Percentiles rank a stretch among this genome's conserved stretches.
Conservation (phyloP, 1,140 invertebrate genomes). For the Drosophila biarmipes region DNA sequence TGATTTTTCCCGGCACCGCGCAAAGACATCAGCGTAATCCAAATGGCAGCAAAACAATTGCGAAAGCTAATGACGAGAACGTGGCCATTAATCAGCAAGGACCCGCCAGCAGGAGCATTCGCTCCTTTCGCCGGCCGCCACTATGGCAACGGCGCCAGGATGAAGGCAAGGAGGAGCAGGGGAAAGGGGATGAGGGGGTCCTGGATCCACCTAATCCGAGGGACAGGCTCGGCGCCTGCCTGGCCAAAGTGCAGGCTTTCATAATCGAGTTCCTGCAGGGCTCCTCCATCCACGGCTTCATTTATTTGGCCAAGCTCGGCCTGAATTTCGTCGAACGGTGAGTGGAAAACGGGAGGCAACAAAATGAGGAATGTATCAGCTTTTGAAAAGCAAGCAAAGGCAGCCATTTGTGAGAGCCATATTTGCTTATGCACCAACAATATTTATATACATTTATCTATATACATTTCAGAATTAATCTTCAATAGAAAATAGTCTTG, state of each 20-base stretch:
- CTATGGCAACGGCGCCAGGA: conserved; percentile 53
- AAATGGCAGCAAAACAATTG: conserved; percentile 36
- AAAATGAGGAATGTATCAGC: background rate
- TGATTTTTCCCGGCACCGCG: conserved; percentile 66
- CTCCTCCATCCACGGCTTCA: conserved; percentile 81
- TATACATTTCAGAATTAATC: no score
- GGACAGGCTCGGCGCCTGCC: conserved; percentile 19
- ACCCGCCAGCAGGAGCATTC: conserved; percentile 40
- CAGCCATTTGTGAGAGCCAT: background rate
- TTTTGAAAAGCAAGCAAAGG: background rate
- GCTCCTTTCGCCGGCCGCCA: conserved; percentile 73
- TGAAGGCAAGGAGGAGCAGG: background rate
- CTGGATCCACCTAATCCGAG: background rate
- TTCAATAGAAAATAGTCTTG: no score
- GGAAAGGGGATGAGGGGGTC: conserved; percentile 6
- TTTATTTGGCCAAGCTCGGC: conserved; percentile 81
- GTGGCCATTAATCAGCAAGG: conserved; percentile 58
- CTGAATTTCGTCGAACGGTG: conserved; percentile 77
- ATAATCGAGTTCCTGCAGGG: conserved; percentile 79
- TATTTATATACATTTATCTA: no score
- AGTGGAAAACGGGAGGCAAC: conserved; percentile 18
- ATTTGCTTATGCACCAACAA: background rate
- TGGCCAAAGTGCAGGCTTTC: conserved; percentile 67
- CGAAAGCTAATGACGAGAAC: conserved; percentile 48
- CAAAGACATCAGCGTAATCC: conserved; percentile 53